Percentiles rank a stretch among this genome's conserved stretches.
Conservation (phyloP, 2,797 vertebrate genomes). For the Jordanella pulchra region DNA sequence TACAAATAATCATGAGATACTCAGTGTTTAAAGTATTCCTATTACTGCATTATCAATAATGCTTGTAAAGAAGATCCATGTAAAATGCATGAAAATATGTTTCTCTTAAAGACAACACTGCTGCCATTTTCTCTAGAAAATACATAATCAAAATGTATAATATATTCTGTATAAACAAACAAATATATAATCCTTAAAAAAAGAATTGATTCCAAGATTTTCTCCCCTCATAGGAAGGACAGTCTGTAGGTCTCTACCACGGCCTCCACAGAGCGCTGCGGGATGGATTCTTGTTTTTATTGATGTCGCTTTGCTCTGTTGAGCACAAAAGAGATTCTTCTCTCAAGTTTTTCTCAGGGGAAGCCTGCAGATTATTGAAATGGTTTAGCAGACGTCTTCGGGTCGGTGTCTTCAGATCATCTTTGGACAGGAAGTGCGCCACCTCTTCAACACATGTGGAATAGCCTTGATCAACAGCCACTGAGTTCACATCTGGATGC, state of each 20-base stretch:
- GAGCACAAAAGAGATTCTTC: constrained; percentile 48
- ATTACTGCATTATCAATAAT: neutral
- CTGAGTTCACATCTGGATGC: constrained; percentile 12
- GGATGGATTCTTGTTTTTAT: constrained; percentile 49
- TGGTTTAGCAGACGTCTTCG: constrained; percentile 53
- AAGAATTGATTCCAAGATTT: constrained; percentile 14
- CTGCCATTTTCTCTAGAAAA: constrained; percentile 62
- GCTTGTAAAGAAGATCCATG: neutral
- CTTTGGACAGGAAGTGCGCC: neutral
- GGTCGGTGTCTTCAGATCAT: constrained; percentile 18
- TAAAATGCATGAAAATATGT: neutral
- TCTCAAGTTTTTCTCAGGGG: constrained; percentile 45
- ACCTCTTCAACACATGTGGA: constrained; percentile 4
- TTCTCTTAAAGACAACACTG: constrained; percentile 57
- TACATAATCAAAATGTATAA: neutral
- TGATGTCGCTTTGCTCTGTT: constrained; percentile 37
- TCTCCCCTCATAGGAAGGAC: neutral
- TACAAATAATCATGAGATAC: neutral
- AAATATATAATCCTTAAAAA: neutral
- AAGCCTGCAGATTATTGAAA: constrained; percentile 51
- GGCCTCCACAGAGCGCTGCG: constrained; percentile 64
- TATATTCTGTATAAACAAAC: constrained; percentile 27
- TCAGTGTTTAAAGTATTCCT: neutral
- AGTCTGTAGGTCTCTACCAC: constrained; percentile 55
- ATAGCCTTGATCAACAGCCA: neutral